These are phyloP conservation scores for Cerastoderma edule DNA, from an alignment of 2,888 invertebrate species.

Conservation along the genomic window DNA sequence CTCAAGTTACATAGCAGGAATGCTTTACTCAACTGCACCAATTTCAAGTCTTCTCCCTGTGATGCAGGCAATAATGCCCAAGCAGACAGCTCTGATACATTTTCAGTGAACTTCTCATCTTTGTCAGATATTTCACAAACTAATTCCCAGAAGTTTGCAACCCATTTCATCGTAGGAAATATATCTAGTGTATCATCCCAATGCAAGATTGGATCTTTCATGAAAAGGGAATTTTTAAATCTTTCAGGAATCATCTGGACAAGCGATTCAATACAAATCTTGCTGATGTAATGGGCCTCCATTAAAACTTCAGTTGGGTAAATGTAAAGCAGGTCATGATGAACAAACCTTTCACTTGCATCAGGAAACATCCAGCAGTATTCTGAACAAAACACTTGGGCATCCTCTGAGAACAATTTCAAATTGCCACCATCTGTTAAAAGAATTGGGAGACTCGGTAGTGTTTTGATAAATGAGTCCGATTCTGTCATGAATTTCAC, in stretches of 20 bases:
- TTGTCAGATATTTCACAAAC: neutral
- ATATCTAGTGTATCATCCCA: neutral
- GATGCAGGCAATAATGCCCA: slow-evolving; percentile 8
- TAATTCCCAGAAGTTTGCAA: slow-evolving; percentile 16
- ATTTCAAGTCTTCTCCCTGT: neutral
- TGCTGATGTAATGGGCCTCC: neutral
- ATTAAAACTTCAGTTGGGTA: neutral
- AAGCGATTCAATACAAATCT: slow-evolving; percentile 3
- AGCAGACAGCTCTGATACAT: neutral
- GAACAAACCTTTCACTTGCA: neutral
- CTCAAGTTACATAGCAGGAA: neutral
- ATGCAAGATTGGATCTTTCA: neutral
- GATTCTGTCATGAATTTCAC: neutral
- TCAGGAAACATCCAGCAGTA: slow-evolving; percentile 22
- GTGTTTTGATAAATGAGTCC: neutral
- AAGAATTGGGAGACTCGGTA: neutral
- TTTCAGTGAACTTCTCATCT: neutral
- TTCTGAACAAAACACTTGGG: slow-evolving; percentile 1
- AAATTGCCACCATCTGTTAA: slow-evolving; percentile 5
- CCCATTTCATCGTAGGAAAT: slow-evolving; percentile 6
- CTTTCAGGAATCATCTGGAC: neutral
- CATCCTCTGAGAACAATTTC: neutral
- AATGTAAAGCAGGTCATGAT: neutral
- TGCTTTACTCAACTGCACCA: neutral
- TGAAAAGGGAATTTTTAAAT: neutral